Percentiles rank a stretch among this genome's conserved stretches.
Conservation (phyloP, 2,113 vertebrate species). For the Solea senegalensis region DNA sequence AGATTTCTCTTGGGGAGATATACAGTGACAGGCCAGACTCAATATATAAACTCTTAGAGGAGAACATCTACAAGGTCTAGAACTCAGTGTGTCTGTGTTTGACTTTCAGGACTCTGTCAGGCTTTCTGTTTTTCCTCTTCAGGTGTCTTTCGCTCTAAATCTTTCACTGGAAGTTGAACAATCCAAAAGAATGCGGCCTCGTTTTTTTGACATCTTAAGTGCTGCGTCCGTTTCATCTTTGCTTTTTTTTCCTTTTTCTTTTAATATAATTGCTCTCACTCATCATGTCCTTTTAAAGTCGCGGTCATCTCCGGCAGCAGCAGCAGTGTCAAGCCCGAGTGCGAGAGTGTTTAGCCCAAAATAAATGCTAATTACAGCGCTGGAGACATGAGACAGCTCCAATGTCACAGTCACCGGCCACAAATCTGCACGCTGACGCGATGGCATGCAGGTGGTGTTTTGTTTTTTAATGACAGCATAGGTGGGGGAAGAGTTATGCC, state of each 20-base stretch:
- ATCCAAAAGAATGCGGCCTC: not conserved
- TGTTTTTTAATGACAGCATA: not conserved
- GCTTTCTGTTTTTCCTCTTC: not conserved
- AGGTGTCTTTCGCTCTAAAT: not conserved
- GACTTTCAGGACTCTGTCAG: slow-evolving; percentile 7
- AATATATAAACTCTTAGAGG: slow-evolving; percentile 38
- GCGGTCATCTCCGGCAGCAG: slow-evolving; percentile 13
- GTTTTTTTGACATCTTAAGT: slow-evolving; percentile 22
- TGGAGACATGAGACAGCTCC: slow-evolving; percentile 8
- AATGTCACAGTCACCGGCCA: slow-evolving; percentile 8
- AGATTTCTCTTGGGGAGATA: slow-evolving; percentile 61
- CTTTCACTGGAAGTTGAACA: not conserved
- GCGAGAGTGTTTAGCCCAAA: slow-evolving; percentile 46
- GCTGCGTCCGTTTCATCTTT: slow-evolving; percentile 44
- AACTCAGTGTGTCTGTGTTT: slow-evolving; percentile 26
- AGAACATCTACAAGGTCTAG: slow-evolving; percentile 6
- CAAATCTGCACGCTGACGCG: not conserved
- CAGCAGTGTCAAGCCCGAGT: slow-evolving; percentile 30
- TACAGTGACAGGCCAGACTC: slow-evolving; percentile 40
- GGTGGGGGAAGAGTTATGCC: not conserved
- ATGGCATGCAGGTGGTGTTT: slow-evolving; percentile 8
- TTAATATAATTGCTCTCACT: slow-evolving; percentile 36
- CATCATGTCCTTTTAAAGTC: slow-evolving; percentile 32
- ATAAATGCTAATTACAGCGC: slow-evolving; percentile 46
- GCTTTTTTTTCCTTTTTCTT: slow-evolving; percentile 32